These are phyloP conservation scores for Smittia aterrima DNA, from an alignment of 2,888 invertebrate genomes.

Conservation along the genomic window DNA sequence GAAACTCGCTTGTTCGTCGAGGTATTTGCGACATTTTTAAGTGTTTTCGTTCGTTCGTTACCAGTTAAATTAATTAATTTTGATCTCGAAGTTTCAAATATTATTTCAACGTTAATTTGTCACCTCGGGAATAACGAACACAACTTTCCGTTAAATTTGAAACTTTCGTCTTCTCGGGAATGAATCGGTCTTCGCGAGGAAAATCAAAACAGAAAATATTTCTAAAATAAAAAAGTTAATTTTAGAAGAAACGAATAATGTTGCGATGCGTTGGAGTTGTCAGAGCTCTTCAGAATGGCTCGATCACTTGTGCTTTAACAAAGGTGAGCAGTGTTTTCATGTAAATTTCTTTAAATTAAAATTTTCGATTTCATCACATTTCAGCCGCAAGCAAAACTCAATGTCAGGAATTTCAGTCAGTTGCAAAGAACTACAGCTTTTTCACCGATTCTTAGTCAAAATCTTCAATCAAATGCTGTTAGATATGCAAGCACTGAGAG, in stretches of 20 bases:
- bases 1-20: constrained; percentile 41
- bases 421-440: background rate
- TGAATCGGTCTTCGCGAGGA: background rate
- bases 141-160: too few relatives aligned
- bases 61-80: background rate
- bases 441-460: background rate
- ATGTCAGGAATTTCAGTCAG: constrained; percentile 35
- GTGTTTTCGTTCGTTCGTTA: background rate
- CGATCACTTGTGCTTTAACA: background rate
- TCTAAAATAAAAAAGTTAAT: background rate
- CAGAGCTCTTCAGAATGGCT: constrained; percentile 14
- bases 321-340: constrained; percentile 1
- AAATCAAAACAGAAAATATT: background rate
- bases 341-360: background rate
- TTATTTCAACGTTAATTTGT: too few relatives aligned
- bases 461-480: background rate
- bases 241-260: constrained; percentile 2
- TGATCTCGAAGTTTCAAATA: too few relatives aligned
- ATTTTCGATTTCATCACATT: constrained; percentile 21
- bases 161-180: too few relatives aligned
- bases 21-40: constrained; percentile 41
- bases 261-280: background rate
- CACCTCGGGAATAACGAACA: too few relatives aligned
- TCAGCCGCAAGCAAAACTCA: background rate
- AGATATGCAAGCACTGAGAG: constrained; percentile 28